Base-by-base conservation (phyloP, 2,888 invertebrate genomes). In the Cheilosia soror region DNA sequence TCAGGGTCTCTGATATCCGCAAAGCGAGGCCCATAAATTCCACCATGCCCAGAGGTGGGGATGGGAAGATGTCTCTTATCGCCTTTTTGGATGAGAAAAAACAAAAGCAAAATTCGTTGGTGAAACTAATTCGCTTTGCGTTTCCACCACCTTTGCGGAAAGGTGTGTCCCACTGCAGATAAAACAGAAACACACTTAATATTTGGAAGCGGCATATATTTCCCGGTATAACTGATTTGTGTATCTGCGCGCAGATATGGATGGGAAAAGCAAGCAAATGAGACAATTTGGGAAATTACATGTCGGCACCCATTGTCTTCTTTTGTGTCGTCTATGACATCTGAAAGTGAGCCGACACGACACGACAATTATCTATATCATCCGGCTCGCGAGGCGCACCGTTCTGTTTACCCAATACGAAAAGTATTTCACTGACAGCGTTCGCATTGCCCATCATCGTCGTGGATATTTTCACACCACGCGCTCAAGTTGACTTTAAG, bases 241-340 rank as follows among this genome's bases (percentile, higher is more conserved):
- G 60, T 66, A 27, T 53, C 49, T 60, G 60, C 69, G 51, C 11
- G n/a, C 57, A 27, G 69, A 62, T 55, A 15, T 63, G 75, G 71
- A 85, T 85, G 85, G 85, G 85, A 85, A 85, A 85, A 85, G 76
- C 57, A 85, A 85, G 85, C 85, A 85, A 85, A 85, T 81, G 81
- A 81, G 71, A 81, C 85, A 85, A 77, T 81, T 85, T 77, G 66
- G 85, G 72, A 72, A 76, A 81, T 76, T 42, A 80, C 72, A 73
- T 57, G 44, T 72, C 83, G 84, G 73, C 49, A 62, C 55, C 40
- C 62, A 69, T 69, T 63, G 77, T 63, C 75, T 79, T 63, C 75
- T 79, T 58, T 80, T 71, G 69, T 79, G 75, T 66, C 62, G 51
- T 78, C 78, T 80, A 84, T 80, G 65, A 80, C 84, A 84, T 84